These are phyloP conservation scores for Acanthosepion esculentum DNA, from an alignment of 2,888 invertebrate genomes.

Conservation along the genomic window DNA sequence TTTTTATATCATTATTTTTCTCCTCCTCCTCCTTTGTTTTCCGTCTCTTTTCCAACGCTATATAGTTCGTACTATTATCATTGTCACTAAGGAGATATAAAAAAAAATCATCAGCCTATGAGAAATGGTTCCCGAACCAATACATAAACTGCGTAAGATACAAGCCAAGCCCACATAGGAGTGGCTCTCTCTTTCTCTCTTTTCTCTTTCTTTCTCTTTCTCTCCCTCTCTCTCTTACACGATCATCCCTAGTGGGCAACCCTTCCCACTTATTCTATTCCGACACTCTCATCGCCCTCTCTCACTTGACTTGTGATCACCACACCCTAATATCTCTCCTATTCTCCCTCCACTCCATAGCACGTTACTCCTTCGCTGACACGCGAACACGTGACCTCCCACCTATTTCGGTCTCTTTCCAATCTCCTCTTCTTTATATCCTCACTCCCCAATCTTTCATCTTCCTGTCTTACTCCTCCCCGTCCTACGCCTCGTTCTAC, in stretches of 20 bases:
- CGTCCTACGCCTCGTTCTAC: not conserved
- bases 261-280: not conserved
- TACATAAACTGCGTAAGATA: not conserved
- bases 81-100: not conserved
- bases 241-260: too few species aligned
- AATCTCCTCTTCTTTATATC: not conserved
- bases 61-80: not conserved
- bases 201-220: not conserved
- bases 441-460: not conserved
- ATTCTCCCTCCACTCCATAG: not conserved
- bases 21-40: not conserved
- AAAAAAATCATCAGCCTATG: not conserved
- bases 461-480: not conserved
- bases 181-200: not conserved
- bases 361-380: not conserved
- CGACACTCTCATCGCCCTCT: not conserved
- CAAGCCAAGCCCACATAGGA: slow-evolving; percentile 15
- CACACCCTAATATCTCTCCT: not conserved
- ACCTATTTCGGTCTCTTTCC: not conserved
- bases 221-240: not conserved
- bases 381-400: not conserved
- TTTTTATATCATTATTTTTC: not conserved
- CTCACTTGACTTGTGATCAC: not conserved
- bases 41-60: not conserved
- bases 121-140: not conserved